A percentile compares a stretch with the other conserved stretches of the same genome.
Evolutionary conservation across 2,888 invertebrate species (phyloP).

Genomic region (Mechanitis mazaeus): DNA sequence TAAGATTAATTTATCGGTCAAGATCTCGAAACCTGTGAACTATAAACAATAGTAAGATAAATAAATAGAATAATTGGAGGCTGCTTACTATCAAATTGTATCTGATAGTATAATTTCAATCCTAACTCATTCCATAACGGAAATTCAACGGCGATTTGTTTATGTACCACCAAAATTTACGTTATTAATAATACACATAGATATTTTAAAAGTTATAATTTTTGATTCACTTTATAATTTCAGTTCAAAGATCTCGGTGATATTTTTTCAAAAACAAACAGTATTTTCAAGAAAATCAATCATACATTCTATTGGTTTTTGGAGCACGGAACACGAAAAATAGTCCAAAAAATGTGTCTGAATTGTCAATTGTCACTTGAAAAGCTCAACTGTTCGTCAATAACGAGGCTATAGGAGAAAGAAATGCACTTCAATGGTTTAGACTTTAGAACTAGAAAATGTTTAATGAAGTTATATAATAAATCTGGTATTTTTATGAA

Average conservation of each 20-base stretch:
- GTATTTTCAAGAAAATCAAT: not conserved
- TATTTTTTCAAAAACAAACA: too few relatives aligned
- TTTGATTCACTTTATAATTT: too few relatives aligned
- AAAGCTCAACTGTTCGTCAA: not conserved
- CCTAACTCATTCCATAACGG: not conserved
- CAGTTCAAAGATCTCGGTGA: too few relatives aligned
- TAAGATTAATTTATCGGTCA: slow-evolving; percentile 21
- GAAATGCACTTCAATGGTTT: not conserved
- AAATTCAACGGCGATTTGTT: not conserved
- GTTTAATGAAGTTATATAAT: too few relatives aligned
- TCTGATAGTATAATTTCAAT: not conserved
- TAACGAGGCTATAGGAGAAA: not conserved
- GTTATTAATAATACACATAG: too few relatives aligned
- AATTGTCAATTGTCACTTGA: slow-evolving; percentile 4
- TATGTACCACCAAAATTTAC: too few relatives aligned
- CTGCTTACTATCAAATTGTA: not conserved
- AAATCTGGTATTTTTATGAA: too few relatives aligned
- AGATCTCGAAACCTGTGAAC: slow-evolving; percentile 5
- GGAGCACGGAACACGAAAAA: not conserved
- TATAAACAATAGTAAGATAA: slow-evolving; percentile 5
- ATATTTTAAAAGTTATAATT: too few relatives aligned
- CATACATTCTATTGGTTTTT: not conserved
- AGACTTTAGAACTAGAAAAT: too few relatives aligned
- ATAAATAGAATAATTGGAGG: not conserved
- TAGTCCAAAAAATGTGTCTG: not conserved